Evolutionary conservation across 2,797 vertebrate species (phyloP).

Genomic region (Cyprinella venusta): DNA sequence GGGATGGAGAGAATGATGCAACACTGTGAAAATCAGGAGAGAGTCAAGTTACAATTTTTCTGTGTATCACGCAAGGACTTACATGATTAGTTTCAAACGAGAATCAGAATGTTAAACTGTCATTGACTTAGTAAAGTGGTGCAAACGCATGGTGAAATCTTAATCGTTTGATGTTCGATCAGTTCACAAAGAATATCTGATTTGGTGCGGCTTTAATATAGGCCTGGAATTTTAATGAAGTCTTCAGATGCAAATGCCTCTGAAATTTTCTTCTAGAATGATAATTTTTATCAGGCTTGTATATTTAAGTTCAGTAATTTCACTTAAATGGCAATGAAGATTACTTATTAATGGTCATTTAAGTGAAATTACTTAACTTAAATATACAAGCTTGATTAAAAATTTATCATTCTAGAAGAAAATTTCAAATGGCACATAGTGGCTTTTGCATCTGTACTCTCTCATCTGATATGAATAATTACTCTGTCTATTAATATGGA

Average conservation of each 20-base stretch:
- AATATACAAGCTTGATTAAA: no score
- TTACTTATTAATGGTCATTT: no score
- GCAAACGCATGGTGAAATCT: background rate
- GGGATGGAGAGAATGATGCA: conserved; percentile 57
- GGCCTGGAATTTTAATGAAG: background rate
- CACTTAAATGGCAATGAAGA: no score
- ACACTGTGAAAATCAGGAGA: conserved; percentile 52
- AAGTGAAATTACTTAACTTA: no score
- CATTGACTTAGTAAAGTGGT: conserved; percentile 1
- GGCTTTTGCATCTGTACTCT: no score
- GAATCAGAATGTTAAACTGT: background rate
- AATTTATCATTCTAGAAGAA: no score
- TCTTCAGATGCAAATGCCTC: no score
- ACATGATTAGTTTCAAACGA: conserved; percentile 29
- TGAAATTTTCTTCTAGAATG: no score
- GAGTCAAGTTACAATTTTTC: conserved; percentile 42
- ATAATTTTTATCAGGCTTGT: no score
- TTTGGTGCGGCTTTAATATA: background rate
- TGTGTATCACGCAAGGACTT: conserved; percentile 9
- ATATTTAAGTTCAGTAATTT: no score
- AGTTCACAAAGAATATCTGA: background rate
- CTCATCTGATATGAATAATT: background rate
- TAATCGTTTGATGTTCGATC: background rate
- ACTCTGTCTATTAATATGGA: background rate
- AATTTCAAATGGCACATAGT: no score